Conservation (phyloP, 1,140 invertebrate genomes). For the Drosophila bipectinata region DNA sequence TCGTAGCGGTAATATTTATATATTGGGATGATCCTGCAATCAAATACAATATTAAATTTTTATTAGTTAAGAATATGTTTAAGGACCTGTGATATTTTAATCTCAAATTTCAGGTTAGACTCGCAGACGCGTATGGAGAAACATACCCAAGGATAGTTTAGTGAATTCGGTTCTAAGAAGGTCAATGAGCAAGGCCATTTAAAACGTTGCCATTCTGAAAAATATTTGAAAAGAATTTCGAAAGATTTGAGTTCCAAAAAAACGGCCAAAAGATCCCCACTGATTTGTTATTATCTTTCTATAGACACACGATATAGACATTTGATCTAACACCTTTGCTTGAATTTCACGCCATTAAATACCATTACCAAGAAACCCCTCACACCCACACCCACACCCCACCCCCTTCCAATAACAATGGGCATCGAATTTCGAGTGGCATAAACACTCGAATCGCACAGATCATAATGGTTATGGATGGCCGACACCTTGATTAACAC, state of each 20-base stretch:
- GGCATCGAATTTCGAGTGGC: too few species aligned
- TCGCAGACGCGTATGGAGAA: not conserved
- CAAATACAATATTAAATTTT: not conserved
- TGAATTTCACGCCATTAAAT: slow-evolving; percentile 1
- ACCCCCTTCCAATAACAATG: too few species aligned
- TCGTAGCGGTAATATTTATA: not conserved
- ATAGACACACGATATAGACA: too few species aligned
- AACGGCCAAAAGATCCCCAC: too few species aligned
- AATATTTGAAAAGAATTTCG: slow-evolving; percentile 1
- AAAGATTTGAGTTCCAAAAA: not conserved
- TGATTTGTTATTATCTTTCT: too few species aligned
- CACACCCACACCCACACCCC: too few species aligned
- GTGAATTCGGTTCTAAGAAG: not conserved
- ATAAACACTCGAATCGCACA: too few species aligned
- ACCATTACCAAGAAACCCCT: too few species aligned
- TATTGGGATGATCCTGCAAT: slow-evolving; percentile 1
- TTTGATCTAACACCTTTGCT: not conserved
- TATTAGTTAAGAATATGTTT: not conserved
- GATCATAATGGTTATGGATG: too few species aligned
- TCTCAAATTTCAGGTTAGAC: not conserved
- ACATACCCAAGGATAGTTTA: slow-evolving; percentile 3
- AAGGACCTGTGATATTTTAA: too few species aligned
- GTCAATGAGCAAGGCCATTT: slow-evolving; percentile 7
- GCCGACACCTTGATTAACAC: slow-evolving; percentile 11
- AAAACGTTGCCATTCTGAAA: slow-evolving; percentile 3